Evolutionary conservation across 1,140 invertebrate species (phyloP), one percentile per base, ranked within the genome.

Genomic region (Tetranychus urticae): DNA sequence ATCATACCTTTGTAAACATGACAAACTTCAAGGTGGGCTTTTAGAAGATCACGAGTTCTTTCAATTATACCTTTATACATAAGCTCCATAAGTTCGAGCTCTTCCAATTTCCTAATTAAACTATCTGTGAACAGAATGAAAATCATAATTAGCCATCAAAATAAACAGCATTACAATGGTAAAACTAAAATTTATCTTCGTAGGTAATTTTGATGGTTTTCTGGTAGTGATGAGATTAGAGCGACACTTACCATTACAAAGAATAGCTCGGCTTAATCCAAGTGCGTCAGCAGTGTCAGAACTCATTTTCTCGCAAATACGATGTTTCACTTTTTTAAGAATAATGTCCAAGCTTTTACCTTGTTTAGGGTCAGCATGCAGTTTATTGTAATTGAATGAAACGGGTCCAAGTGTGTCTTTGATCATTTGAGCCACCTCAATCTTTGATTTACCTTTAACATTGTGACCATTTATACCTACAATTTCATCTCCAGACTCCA

Each of bases 371-470:
- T 56, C 34, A 56, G 36, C 34, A 10, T 56, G 55, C 0, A 56
- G 55, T n/a, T 56, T 56, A 37, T 56, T 56, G n/a, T 56, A 56
- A 12, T 56, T 56, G 35, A 56, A 31, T 36, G 33, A 84, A 3
- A 98, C 91, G 75, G 89, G 82, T 55, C 83, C 83, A 77, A 86
- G 83, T 55, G 83, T 80, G 1, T 82, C 76, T 73, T 97, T 92
- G 66, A 98, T 98, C 83, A 97, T 87, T 74, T 93, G 89, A 31
- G 93, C 94, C 1, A 97, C 93, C 76, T 97, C 91, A 3, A 91
- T 85, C 78, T 98, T 97, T 1, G 89, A 96, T 59, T 90, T 88
- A 14, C 92, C 91, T 74, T 94, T 97, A 0, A 97, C 89, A 10
- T 82, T 83, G 63, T 82, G 79, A 1, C 83, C 83, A 73, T 96